Base-by-base conservation (phyloP, 2,888 invertebrate genomes). In the Oligia strigilis region DNA sequence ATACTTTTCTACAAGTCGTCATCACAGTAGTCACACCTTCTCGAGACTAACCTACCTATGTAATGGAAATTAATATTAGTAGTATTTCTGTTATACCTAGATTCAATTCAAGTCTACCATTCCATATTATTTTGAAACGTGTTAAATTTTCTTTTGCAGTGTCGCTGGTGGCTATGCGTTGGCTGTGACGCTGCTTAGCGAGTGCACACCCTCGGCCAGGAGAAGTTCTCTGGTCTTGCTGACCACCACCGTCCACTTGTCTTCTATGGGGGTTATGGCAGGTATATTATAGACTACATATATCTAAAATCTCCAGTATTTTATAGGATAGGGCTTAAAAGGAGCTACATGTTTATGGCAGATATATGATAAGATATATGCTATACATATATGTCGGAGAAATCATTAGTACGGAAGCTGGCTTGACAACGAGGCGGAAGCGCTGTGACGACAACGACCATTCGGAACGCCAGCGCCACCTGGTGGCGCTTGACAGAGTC, bases 101-200 rank as follows among this genome's bases (percentile, higher is more conserved):
- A 36, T 64, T 64, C 19, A 64, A 19, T 64, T 19, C 9, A 65
- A 11, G 9, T 19, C 4, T 65, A 19, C 0, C 36, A 64, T 14
- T 29, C 62, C 2, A 4, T 62, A 62, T 19, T 19, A 65, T 4
- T 40, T 23, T 65, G 36, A 19, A 36, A 36, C 1, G 9, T 64
- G 9, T 65, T 3, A 9, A 36, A 40, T 65, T 6, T 65, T 40
- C 11, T 40, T 40, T 91, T 91, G 0, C 87, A 97, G 96, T 0
- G 94, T 96, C 1, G 93, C 96, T 0, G 96, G 96, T 0, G 93
- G 94, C 0, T 94, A 92, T 9, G 96, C 96, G 0, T 78, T 97
- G 4, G 88, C 93, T 0, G 80, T 95, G 19, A 95, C 96, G 0
- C 75, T 95, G 19, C 86, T 97, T 0, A 94, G 96, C 17, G 96